Evolutionary conservation across 2,113 vertebrate species (phyloP).

Genomic region (Passer montanus): DNA sequence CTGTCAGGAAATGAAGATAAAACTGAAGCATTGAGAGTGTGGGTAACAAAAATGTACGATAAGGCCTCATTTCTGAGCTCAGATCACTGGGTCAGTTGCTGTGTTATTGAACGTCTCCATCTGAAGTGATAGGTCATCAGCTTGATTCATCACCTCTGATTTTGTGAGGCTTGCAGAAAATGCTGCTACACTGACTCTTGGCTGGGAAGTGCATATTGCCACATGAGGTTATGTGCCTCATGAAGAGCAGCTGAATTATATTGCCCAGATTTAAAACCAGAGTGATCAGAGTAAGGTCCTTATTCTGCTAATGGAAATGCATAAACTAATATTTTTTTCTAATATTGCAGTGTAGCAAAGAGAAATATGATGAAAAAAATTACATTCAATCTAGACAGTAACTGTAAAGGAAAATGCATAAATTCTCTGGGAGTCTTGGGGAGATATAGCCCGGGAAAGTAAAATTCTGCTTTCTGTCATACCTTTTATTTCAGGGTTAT

Average conservation of each 20-base stretch:
- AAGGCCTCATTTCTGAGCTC: background rate
- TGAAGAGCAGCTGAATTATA: background rate
- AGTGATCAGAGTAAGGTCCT: background rate
- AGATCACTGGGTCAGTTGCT: background rate
- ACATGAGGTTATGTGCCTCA: background rate
- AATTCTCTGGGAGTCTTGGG: background rate
- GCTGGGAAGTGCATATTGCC: accelerated
- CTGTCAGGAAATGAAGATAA: background rate
- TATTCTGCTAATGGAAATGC: background rate
- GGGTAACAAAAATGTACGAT: accelerated
- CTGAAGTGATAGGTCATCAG: background rate
- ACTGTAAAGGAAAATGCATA: background rate
- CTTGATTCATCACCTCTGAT: background rate
- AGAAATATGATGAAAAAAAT: background rate
- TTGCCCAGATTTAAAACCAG: background rate
- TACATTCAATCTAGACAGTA: background rate
- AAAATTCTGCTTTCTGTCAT: background rate
- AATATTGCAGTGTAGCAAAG: background rate
- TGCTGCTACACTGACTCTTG: background rate
- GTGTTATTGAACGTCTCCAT: background rate
- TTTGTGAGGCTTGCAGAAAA: background rate
- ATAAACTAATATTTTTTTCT: background rate
- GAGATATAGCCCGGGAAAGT: background rate
- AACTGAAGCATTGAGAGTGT: background rate
- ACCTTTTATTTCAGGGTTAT: background rate